Evolutionary conservation across 2,888 invertebrate species (phyloP).

Genomic region (Dione juno): DNA sequence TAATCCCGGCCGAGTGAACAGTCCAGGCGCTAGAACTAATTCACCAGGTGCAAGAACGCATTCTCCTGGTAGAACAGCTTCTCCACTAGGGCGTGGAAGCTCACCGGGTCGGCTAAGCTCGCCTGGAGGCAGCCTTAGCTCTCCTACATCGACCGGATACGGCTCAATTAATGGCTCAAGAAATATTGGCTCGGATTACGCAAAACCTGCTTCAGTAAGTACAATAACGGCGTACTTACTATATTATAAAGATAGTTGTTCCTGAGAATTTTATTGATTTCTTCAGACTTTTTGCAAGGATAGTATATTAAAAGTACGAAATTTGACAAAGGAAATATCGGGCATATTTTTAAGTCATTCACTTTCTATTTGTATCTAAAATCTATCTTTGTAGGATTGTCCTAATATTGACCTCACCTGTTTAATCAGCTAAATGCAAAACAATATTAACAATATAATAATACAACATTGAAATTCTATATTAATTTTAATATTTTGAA

Average conservation of each 20-base stretch:
- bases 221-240: constrained; percentile 17
- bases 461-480: too few relatives aligned
- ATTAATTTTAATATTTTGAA: not conserved
- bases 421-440: too few relatives aligned
- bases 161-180: constrained; percentile 90
- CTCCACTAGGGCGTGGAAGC: constrained; percentile 61
- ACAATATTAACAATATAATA: too few relatives aligned
- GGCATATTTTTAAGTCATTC: too few relatives aligned
- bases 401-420: too few relatives aligned
- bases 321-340: too few relatives aligned
- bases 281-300: too few relatives aligned
- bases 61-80: constrained; percentile 71
- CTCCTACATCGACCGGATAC: constrained; percentile 86
- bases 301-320: too few relatives aligned
- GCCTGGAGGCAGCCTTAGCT: constrained; percentile 77
- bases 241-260: not conserved
- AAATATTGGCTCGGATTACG: constrained; percentile 76
- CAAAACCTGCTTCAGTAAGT: constrained; percentile 86
- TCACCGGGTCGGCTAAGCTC: constrained; percentile 83
- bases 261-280: too few relatives aligned
- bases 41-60: constrained; percentile 82
- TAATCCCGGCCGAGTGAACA: constrained; percentile 83
- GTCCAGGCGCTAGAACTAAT: constrained; percentile 66
- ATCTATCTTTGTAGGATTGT: too few relatives aligned
- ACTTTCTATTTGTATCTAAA: too few relatives aligned